These are phyloP conservation scores for Stenopsyche tienmushanensis DNA, from an alignment of 1,140 invertebrate genomes.

Conservation along the genomic window DNA sequence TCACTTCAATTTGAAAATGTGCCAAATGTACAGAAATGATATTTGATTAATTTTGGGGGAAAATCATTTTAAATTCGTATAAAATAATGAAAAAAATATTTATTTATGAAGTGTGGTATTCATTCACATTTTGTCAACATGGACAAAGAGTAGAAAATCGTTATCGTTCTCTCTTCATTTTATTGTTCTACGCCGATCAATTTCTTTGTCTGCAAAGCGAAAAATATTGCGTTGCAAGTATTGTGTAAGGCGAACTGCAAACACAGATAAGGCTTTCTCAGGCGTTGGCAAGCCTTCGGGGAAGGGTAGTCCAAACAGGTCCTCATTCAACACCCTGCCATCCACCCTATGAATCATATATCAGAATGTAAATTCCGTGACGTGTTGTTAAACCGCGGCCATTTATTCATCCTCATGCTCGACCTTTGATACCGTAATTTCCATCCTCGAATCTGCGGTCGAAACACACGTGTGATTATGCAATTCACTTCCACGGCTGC, in stretches of 20 bases:
- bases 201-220: conserved; percentile 9
- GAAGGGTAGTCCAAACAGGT: background rate
- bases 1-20: no score
- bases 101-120: no score
- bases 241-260: conserved; percentile 12
- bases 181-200: no score
- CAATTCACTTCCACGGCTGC: background rate
- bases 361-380: conserved; percentile 12
- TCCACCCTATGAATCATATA: conserved; percentile 15
- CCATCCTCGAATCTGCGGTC: conserved; percentile 9
- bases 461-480: conserved; percentile 15
- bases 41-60: no score
- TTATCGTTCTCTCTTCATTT: no score
- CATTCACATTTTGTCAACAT: conserved; percentile 7
- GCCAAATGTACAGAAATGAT: no score
- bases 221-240: no score
- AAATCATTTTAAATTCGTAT: no score
- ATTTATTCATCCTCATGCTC: conserved; percentile 24
- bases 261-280: conserved; percentile 21
- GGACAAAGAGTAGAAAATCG: no score
- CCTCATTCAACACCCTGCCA: background rate
- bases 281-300: background rate
- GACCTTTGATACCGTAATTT: conserved; percentile 1
- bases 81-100: no score
- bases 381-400: conserved; percentile 1